Conservation (phyloP, 2,113 vertebrate genomes). For the Sciurus niger region DNA sequence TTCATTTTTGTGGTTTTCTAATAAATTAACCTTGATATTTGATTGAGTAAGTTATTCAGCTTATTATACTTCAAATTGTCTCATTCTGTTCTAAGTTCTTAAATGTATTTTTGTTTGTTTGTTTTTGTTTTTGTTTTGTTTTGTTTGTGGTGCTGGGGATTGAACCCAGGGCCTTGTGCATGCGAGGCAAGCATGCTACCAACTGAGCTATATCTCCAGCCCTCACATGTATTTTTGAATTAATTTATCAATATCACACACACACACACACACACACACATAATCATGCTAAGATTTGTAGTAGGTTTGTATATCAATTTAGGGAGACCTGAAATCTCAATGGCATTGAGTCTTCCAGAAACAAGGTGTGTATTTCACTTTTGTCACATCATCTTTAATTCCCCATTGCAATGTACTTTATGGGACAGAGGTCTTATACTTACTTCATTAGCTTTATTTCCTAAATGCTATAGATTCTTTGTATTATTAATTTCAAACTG, state of each 20-base stretch:
- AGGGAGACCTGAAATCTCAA: background rate
- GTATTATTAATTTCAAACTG: background rate
- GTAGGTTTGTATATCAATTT: background rate
- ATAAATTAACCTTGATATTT: background rate
- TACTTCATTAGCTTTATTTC: background rate
- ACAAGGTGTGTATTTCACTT: background rate
- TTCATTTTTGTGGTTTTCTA: conserved; percentile 15
- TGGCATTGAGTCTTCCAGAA: background rate
- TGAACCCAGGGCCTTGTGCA: too few species aligned
- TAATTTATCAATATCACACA: background rate
- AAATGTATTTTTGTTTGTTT: background rate
- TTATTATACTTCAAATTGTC: background rate
- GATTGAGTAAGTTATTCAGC: background rate
- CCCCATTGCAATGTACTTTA: background rate
- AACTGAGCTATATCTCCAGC: too few species aligned
- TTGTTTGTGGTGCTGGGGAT: too few species aligned
- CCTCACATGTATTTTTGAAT: conserved; percentile 8
- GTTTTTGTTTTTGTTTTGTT: too few species aligned
- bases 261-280: background rate
- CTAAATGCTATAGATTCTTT: background rate
- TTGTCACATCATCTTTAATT: conserved; percentile 13
- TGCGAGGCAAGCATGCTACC: too few species aligned
- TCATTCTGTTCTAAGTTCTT: background rate
- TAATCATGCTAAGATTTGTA: background rate
- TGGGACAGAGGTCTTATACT: background rate